These are phyloP conservation scores for Lytechinus variegatus DNA, from an alignment of 35 echinoderm and acorn worm genomes.

Conservation along the genomic window DNA sequence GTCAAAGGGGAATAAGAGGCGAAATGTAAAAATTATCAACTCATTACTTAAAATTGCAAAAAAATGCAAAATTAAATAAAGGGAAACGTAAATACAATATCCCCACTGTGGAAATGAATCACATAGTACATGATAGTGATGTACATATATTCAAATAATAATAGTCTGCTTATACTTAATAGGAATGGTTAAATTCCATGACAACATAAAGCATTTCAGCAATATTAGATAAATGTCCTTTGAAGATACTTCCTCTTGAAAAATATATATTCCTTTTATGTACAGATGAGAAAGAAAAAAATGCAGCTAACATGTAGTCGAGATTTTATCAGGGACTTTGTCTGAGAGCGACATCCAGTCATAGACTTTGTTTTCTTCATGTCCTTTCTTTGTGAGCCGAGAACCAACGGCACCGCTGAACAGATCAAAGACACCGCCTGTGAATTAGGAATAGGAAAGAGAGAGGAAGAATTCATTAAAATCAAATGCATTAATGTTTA, in stretches of 20 bases:
- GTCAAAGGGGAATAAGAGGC: neutral
- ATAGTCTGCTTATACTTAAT: neutral
- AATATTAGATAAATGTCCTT: neutral
- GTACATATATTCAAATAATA: neutral
- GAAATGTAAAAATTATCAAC: neutral
- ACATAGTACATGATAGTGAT: neutral
- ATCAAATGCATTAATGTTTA: too few species aligned
- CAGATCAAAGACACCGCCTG: slow-evolving; percentile 16
- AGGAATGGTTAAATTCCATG: neutral
- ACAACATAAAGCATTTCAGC: neutral
- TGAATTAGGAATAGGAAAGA: neutral
- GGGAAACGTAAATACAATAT: too few species aligned
- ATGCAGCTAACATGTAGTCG: neutral
- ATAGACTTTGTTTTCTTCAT: neutral
- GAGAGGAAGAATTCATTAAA: neutral
- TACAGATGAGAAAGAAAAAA: neutral
- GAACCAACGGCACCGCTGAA: slow-evolving; percentile 6
- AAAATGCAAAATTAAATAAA: too few species aligned
- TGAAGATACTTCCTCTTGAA: neutral
- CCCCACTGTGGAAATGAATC: too few species aligned
- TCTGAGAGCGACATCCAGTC: slow-evolving; percentile 21
- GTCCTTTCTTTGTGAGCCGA: neutral
- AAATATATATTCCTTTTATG: neutral
- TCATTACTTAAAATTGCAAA: too few species aligned
- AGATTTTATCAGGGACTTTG: neutral